phyloP scores from a whole-genome alignment of 2,888 invertebrate species.

The Lasioglossum pauxillum region DNA sequence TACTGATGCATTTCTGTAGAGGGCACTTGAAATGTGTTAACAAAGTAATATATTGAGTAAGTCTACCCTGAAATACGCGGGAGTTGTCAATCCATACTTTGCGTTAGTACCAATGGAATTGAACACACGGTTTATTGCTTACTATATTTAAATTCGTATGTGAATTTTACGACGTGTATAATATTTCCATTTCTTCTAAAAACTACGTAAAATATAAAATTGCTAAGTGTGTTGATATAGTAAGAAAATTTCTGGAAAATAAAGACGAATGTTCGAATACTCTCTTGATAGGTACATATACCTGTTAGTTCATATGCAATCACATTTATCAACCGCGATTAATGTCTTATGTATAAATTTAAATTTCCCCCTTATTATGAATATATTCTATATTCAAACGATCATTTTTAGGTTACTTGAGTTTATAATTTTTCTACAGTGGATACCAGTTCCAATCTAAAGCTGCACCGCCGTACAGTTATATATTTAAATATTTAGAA shows the following conservation, averaged over 20 bases:
- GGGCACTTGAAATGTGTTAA: background rate
- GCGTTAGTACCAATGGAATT: constrained; percentile 36
- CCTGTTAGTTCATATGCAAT: background rate
- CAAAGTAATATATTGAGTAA: background rate
- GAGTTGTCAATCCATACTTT: constrained; percentile 40
- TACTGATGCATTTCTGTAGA: background rate
- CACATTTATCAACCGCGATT: background rate
- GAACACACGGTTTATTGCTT: constrained; percentile 26
- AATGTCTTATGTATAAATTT: background rate
- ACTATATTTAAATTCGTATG: constrained; percentile 44
- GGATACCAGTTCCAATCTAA: background rate
- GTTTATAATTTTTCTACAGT: background rate
- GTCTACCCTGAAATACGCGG: constrained; percentile 42
- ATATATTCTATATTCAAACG: background rate
- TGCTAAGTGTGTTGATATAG: background rate
- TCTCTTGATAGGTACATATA: constrained; percentile 4
- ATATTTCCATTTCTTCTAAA: background rate
- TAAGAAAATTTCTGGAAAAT: background rate
- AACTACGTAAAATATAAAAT: constrained; percentile 4
- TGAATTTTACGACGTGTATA: constrained; percentile 12
- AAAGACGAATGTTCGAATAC: background rate
- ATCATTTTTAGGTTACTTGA: constrained; percentile 50
- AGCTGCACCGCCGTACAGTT: background rate
- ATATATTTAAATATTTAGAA: background rate
- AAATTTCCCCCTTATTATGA: background rate